Evolutionary conservation across 2,113 vertebrate genomes (phyloP), one percentile per base, ranked within the genome.

Genomic region (Penelope pileata): DNA sequence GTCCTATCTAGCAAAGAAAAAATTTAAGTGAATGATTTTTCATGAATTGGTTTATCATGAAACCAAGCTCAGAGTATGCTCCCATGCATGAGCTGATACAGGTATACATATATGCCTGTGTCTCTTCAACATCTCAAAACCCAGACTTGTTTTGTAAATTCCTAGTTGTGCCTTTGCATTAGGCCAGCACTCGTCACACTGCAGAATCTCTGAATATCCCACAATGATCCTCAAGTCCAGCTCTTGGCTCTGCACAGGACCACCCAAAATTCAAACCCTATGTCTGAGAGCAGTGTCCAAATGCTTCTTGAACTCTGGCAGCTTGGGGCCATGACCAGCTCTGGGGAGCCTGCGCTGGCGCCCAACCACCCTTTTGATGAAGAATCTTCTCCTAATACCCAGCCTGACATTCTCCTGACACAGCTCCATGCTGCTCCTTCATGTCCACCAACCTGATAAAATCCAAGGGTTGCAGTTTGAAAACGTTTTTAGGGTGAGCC

Each of bases 381-480:
- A 27, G 60, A 62, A 62, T 34, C 26, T 62, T 62, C 10, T 27
- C 60, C 36, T 62, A 27, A 53, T 7, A 18, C 16, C 36, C 60
- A 62, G 16, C 36, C 36, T 29, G 60, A 40, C 10, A 24, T 26
- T 63, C 36, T 36, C 60, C 24, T 63, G 60, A 38, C 26, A 18
- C 36, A 40, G 36, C 26, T 40, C 16, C 36, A 63, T 63, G 26
- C 16, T 16, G 7, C 27, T 40, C 26, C 26, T 24, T 29, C 60
- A 40, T 18, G 27, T 63, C 26, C 16, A 63, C 60, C 38, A 91
- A 99, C 99, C 99, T 98, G 95, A 99, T 98, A 54, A 99, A 98
- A 94, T 99, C 98, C 54, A 99, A 95, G 12, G 99, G 99, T 3
- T 99, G 99, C 83, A 98, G 97, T 91, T 99, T 99, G 96, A 99